A percentile compares a stretch with the other conserved stretches of the same genome.
Conservation (phyloP, 2,797 vertebrate genomes). For the Hephaestus fuliginosus region DNA sequence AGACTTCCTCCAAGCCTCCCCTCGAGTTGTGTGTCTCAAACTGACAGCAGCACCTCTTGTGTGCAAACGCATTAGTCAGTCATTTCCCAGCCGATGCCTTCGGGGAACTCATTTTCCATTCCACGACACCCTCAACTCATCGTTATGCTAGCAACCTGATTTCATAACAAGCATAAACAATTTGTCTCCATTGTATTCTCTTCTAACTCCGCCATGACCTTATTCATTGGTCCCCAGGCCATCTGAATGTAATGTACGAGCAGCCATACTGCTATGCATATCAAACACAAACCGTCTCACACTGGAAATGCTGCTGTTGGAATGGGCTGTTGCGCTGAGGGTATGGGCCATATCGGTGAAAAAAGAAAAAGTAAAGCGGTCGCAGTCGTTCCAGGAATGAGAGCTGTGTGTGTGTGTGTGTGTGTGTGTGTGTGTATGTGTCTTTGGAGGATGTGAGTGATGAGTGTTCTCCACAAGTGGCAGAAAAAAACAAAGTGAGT, state of each 20-base stretch:
- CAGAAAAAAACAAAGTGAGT: neutral
- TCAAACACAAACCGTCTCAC: constrained; percentile 45
- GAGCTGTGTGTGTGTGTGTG: neutral
- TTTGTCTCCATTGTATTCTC: constrained; percentile 73
- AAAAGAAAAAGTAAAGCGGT: constrained; percentile 24
- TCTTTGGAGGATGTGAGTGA: neutral
- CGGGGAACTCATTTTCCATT: constrained; percentile 72
- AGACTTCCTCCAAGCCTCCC: constrained; percentile 36
- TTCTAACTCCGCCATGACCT: constrained; percentile 68
- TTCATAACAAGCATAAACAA: constrained; percentile 78
- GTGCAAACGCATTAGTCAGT: constrained; percentile 61
- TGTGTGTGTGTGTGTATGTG: too few species aligned
- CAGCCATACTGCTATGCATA: constrained; percentile 63
- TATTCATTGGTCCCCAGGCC: constrained; percentile 68
- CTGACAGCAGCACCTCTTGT: constrained; percentile 50
- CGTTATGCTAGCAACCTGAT: constrained; percentile 70
- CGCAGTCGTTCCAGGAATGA: neutral
- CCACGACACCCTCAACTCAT: constrained; percentile 65
- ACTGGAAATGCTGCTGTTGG: neutral
- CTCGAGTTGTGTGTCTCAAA: constrained; percentile 44
- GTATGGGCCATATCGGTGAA: constrained; percentile 5
- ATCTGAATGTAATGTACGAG: constrained; percentile 62
- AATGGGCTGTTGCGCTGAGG: constrained; percentile 24
- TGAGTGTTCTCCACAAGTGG: neutral
- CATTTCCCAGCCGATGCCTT: constrained; percentile 63